Conservation (phyloP, 2,888 invertebrate genomes). For the Eulithis prunata region DNA sequence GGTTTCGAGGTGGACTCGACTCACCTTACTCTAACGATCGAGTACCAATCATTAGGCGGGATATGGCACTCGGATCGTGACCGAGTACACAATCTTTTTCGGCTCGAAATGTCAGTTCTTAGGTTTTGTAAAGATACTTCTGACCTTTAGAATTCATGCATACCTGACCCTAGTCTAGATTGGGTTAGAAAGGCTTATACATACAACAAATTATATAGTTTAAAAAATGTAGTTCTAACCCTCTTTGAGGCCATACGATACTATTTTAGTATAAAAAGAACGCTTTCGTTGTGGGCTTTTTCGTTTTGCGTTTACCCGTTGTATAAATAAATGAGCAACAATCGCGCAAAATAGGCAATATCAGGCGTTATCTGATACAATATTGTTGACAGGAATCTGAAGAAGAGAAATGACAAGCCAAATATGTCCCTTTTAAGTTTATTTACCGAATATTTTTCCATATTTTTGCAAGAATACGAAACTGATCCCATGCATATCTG, state of each 20-base stretch:
- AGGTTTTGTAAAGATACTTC: background rate
- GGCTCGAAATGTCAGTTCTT: background rate
- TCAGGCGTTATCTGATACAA: slow-evolving; percentile 33
- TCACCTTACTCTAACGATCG: slow-evolving; percentile 44
- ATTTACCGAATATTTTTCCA: slow-evolving; percentile 65
- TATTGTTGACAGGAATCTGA: slow-evolving; percentile 34
- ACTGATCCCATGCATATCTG: slow-evolving; percentile 78
- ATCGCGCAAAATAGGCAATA: slow-evolving; percentile 31
- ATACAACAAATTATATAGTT: no score
- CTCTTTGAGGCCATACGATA: no score
- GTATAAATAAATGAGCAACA: slow-evolving; percentile 21
- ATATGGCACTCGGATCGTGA: slow-evolving; percentile 14
- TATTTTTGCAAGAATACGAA: slow-evolving; percentile 69
- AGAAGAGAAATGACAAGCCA: slow-evolving; percentile 42
- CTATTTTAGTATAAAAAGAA: slow-evolving; percentile 1
- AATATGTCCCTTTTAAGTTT: slow-evolving; percentile 57
- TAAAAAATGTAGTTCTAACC: no score
- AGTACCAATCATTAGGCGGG: slow-evolving; percentile 26
- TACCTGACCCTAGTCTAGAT: no score
- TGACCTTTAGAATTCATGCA: no score
- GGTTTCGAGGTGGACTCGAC: slow-evolving; percentile 71
- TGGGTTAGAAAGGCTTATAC: no score
- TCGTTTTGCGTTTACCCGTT: slow-evolving; percentile 11
- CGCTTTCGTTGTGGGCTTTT: background rate
- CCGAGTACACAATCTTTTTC: slow-evolving; percentile 11